Percentiles rank a stretch among this genome's conserved stretches.
phyloP scores from a whole-genome alignment of 2,888 invertebrate species.

The Orchesellides sinensis region DNA sequence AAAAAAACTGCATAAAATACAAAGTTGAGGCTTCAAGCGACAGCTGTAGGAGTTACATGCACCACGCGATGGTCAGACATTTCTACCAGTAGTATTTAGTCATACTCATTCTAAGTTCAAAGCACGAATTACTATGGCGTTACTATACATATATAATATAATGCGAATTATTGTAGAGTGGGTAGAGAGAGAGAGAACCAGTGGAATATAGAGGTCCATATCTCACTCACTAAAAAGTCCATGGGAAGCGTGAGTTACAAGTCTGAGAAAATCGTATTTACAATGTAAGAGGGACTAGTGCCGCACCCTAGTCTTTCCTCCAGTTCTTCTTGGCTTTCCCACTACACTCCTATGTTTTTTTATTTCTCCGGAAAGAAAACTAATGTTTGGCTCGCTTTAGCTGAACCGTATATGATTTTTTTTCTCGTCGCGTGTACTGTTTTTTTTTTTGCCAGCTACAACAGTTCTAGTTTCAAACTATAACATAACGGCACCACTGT shows the following conservation, averaged over 20 bases:
- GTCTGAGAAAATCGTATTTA: slow-evolving; percentile 19
- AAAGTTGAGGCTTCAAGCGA: slow-evolving; percentile 29
- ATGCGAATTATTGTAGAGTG: no score
- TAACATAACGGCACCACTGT: not conserved
- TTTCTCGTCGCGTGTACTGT: no score
- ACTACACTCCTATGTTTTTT: no score
- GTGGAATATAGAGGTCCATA: not conserved
- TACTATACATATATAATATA: no score
- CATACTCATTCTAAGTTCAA: no score
- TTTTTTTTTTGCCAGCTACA: not conserved
- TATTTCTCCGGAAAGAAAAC: slow-evolving; percentile 16
- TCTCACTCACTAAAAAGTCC: not conserved
- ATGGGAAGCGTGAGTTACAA: slow-evolving; percentile 24
- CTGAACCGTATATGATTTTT: not conserved
- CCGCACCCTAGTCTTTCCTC: slow-evolving; percentile 49
- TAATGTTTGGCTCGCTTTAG: not conserved
- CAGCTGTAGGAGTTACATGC: slow-evolving; percentile 13
- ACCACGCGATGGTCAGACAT: no score
- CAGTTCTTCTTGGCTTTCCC: slow-evolving; percentile 23
- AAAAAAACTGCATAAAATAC: slow-evolving; percentile 30
- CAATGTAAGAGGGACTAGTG: slow-evolving; percentile 16
- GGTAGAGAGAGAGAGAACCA: no score
- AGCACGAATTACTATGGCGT: no score
- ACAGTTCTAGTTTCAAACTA: not conserved
- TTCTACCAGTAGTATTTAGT: no score